Percentiles rank a stretch among this genome's conserved stretches.
These are phyloP conservation scores for Melinaea menophilus DNA, from an alignment of 2,888 invertebrate genomes.

Conservation along the genomic window DNA sequence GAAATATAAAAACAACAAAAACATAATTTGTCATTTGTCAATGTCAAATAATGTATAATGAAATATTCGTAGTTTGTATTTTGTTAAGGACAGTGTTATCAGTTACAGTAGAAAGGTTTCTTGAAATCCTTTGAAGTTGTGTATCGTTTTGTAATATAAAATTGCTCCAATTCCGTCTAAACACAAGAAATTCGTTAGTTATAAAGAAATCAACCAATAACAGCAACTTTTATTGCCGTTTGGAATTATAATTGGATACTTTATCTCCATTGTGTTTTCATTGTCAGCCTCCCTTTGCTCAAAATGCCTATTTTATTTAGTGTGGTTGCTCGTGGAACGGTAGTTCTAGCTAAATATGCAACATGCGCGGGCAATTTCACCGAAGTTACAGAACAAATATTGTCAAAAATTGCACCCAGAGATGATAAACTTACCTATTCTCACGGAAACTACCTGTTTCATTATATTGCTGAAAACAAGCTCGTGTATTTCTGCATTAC, in stretches of 20 bases:
- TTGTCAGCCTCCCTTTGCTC: slow-evolving; percentile 27
- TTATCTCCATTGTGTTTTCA: slow-evolving; percentile 17
- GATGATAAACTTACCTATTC: slow-evolving; percentile 95
- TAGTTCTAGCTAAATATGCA: slow-evolving; percentile 93
- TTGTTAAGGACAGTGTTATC: not conserved
- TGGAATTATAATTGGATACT: not conserved
- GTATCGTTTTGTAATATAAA: not conserved
- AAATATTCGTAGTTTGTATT: slow-evolving; percentile 1
- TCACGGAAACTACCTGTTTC: slow-evolving; percentile 95
- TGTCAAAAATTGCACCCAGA: slow-evolving; percentile 91
- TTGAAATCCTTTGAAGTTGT: not conserved
- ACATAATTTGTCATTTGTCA: not conserved
- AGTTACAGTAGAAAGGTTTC: not conserved
- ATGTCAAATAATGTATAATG: not conserved
- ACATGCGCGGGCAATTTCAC: slow-evolving; percentile 96
- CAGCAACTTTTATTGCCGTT: slow-evolving; percentile 1
- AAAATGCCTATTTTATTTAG: slow-evolving; percentile 94
- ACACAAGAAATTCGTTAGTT: no score
- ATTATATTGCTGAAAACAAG: slow-evolving; percentile 91
- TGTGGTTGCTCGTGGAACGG: slow-evolving; percentile 90
- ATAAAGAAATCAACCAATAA: slow-evolving; percentile 3
- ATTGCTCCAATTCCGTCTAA: not conserved
- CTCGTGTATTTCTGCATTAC: slow-evolving; percentile 96
- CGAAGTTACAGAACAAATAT: slow-evolving; percentile 94
- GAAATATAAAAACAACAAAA: no score